phyloP scores from a whole-genome alignment of 2,797 vertebrate species.

The Antennarius maculatus region DNA sequence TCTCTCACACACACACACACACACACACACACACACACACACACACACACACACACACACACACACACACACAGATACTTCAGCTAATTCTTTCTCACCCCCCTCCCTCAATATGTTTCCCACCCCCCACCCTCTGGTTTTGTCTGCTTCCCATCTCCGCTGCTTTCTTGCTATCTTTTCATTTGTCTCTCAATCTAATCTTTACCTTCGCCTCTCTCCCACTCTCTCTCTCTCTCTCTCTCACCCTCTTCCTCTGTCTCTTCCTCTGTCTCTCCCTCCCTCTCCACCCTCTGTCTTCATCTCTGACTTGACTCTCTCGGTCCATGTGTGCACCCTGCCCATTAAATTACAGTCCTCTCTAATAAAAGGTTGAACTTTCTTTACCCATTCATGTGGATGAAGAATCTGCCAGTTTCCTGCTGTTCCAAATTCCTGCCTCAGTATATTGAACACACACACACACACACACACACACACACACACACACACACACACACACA shows the following conservation, averaged over 20 bases:
- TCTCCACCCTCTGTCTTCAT: slow-evolving; percentile 34
- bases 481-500: slow-evolving; percentile 1
- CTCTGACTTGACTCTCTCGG: slow-evolving; percentile 54
- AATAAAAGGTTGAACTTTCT: slow-evolving; percentile 90
- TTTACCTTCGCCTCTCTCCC: slow-evolving; percentile 21
- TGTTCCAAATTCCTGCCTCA: slow-evolving; percentile 80
- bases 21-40: slow-evolving; percentile 17
- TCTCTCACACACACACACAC: slow-evolving; percentile 20
- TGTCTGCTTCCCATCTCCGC: slow-evolving; percentile 46
- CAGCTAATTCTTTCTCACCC: slow-evolving; percentile 43
- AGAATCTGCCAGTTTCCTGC: slow-evolving; percentile 83
- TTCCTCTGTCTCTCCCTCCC: slow-evolving; percentile 3
- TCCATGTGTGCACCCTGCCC: slow-evolving; percentile 82
- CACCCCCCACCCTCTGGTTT: slow-evolving; percentile 35
- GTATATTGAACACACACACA: slow-evolving; percentile 64
- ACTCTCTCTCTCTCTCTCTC: slow-evolving; percentile 20
- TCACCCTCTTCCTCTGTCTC: slow-evolving; percentile 11
- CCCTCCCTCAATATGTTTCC: slow-evolving; percentile 36
- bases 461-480: slow-evolving; percentile 8
- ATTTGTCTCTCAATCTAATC: slow-evolving; percentile 63
- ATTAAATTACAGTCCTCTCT: slow-evolving; percentile 89
- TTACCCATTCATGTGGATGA: slow-evolving; percentile 87
- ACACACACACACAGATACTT: slow-evolving; percentile 19
- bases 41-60: slow-evolving; percentile 23
- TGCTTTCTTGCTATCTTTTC: slow-evolving; percentile 51